Evolutionary conservation across 64 coral and sea anemone genomes (phyloP).

Genomic region (Montipora cactus): DNA sequence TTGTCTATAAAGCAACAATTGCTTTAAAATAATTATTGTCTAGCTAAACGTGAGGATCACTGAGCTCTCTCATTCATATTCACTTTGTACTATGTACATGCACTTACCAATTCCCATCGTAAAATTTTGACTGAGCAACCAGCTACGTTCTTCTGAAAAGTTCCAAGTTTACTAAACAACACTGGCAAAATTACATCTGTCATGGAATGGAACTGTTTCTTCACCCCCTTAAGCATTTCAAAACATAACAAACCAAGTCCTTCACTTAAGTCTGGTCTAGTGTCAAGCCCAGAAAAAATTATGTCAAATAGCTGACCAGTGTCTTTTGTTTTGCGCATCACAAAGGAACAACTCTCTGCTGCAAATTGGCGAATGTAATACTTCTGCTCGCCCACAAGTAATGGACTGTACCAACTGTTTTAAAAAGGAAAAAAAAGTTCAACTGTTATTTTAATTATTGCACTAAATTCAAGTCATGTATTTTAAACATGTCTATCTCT

Average conservation of each 20-base stretch:
- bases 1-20: too few relatives aligned
- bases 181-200: conserved; percentile 70
- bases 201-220: conserved; percentile 88
- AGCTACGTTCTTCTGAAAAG: conserved; percentile 12
- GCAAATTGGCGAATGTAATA: conserved; percentile 89
- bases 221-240: conserved; percentile 89
- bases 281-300: conserved; percentile 54
- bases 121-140: background rate
- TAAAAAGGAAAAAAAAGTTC: background rate
- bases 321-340: conserved; percentile 86
- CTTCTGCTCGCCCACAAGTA: conserved; percentile 75
- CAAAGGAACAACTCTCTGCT: conserved; percentile 96
- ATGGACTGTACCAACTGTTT: conserved; percentile 82
- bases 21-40: too few relatives aligned
- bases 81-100: background rate
- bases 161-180: conserved; percentile 83
- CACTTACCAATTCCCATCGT: conserved; percentile 70
- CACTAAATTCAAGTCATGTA: too few relatives aligned
- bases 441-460: background rate
- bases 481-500: too few relatives aligned
- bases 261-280: conserved; percentile 59
- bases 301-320: conserved; percentile 59
- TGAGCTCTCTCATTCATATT: too few relatives aligned
- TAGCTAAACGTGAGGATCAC: too few relatives aligned
- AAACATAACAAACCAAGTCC: conserved; percentile 87